These are phyloP conservation scores for Mantis religiosa DNA, from an alignment of 2,888 invertebrate genomes.

Conservation along the genomic window DNA sequence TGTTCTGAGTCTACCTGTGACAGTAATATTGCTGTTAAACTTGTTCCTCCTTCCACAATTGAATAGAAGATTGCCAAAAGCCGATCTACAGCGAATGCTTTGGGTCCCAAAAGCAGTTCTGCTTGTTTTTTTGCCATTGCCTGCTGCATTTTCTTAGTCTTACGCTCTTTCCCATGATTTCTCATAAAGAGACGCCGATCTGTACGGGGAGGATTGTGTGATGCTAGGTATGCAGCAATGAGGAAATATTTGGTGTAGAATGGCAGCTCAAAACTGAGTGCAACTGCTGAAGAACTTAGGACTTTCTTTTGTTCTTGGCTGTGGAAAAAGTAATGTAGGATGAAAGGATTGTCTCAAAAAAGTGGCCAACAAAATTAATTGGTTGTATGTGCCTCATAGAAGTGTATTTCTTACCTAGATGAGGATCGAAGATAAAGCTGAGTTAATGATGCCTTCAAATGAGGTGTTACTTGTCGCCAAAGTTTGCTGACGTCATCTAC, in stretches of 20 bases:
- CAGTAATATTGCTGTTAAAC: slow-evolving; percentile 79
- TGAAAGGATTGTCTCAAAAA: not conserved
- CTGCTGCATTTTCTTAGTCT: slow-evolving; percentile 29
- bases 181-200: slow-evolving; percentile 86
- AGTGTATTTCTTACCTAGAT: slow-evolving; percentile 4
- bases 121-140: slow-evolving; percentile 48
- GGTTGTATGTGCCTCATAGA: not conserved
- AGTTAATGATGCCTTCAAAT: slow-evolving; percentile 69
- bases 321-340: not conserved
- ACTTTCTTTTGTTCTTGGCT: not conserved
- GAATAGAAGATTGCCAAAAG: slow-evolving; percentile 85
- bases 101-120: slow-evolving; percentile 71
- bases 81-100: slow-evolving; percentile 75
- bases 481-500: slow-evolving; percentile 52
- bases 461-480: slow-evolving; percentile 76
- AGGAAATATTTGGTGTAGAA: slow-evolving; percentile 86
- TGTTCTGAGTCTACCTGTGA: slow-evolving; percentile 55
- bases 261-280: slow-evolving; percentile 63
- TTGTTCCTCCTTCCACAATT: slow-evolving; percentile 78
- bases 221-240: slow-evolving; percentile 87
- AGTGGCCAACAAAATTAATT: not conserved
- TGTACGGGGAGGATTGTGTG: slow-evolving; percentile 84
- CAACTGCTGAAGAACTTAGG: slow-evolving; percentile 29
- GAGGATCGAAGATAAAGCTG: slow-evolving; percentile 65
- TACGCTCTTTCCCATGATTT: slow-evolving; percentile 60